Base-by-base conservation (phyloP, 2,888 invertebrate species). In the Nasonia oneida region DNA sequence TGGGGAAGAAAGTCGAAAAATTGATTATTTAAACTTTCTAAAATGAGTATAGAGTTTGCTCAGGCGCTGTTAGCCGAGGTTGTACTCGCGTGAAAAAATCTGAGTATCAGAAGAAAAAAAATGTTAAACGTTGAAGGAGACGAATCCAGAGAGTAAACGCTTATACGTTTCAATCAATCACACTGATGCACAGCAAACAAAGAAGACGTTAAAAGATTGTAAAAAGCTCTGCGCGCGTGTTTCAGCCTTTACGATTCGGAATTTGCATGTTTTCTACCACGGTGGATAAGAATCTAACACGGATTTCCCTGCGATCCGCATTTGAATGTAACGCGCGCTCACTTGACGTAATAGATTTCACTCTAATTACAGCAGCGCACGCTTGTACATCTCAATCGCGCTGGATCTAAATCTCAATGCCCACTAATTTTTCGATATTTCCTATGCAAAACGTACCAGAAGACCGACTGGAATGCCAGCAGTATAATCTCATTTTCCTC, bases 281-380 rank as follows among this genome's bases (percentile, higher is more conserved):
- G 12, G 23, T 5, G 67, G 67, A 67, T 29, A 67, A 12, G 12
- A 67, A 67, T 67, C 33, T 29, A 67, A n/a, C 67, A 14, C 14
- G 29, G 12, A 29, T 29, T 67, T 67, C 33, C 67, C 67, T 64
- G 23, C 8, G 23, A 47, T 47, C 47, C 6, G 42, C 42, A 47
- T 74, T 74, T 29, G 12, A 47, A 47, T 74, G 39, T 10, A 47
- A 47, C 42, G 47, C 4, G n/a, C 18, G 15, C 29, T 64, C n/a
- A 50, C n/a, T 74, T n/a, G 23, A 77, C 33, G 61, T 57, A 77
- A 77, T 5, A 37, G 39, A 77, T 61, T 61, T 77, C 39, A 77
- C 23, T 37, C 57, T 61, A n/a, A 77, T 76, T 76, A n/a, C 18
- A 53, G 50, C 61, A 61, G 33, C 37, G 33, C 57, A 61, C 37